Evolutionary conservation across 2,797 vertebrate genomes (phyloP).

Genomic region (Poeciliopsis presidionis): DNA sequence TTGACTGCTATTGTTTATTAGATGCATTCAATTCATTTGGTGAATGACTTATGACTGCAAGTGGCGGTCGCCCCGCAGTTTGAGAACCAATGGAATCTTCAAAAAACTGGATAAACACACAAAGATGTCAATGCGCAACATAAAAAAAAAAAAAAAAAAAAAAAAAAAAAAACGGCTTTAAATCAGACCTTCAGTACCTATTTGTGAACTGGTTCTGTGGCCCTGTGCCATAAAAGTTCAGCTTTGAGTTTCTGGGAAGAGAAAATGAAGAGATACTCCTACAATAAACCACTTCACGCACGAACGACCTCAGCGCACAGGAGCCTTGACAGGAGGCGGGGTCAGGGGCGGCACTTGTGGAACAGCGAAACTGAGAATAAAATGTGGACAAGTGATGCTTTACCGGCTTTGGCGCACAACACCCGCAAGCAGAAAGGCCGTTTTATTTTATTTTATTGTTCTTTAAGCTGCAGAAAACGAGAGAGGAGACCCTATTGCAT

Average conservation of each 20-base stretch:
- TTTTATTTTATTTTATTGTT: not conserved
- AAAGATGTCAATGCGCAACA: not conserved
- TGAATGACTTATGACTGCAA: not conserved
- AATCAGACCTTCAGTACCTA: no score
- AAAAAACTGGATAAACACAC: no score
- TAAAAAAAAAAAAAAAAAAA: not conserved
- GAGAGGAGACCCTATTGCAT: constrained; percentile 1
- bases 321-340: constrained; percentile 69
- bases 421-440: constrained; percentile 48
- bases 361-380: constrained; percentile 75
- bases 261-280: not conserved
- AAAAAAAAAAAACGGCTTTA: not conserved
- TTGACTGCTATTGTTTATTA: not conserved
- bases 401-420: constrained; percentile 62
- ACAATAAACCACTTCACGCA: not conserved
- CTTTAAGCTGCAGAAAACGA: constrained; percentile 18
- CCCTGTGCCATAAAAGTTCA: not conserved
- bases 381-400: constrained; percentile 79
- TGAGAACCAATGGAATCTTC: not conserved
- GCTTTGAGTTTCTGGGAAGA: not conserved
- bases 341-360: constrained; percentile 60
- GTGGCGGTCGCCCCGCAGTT: not conserved
- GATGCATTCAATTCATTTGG: no score
- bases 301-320: not conserved
- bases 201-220: not conserved